Evolutionary conservation across 2,113 vertebrate genomes (phyloP), one percentile per base, ranked within the genome.

Genomic region (Scomber colias): DNA sequence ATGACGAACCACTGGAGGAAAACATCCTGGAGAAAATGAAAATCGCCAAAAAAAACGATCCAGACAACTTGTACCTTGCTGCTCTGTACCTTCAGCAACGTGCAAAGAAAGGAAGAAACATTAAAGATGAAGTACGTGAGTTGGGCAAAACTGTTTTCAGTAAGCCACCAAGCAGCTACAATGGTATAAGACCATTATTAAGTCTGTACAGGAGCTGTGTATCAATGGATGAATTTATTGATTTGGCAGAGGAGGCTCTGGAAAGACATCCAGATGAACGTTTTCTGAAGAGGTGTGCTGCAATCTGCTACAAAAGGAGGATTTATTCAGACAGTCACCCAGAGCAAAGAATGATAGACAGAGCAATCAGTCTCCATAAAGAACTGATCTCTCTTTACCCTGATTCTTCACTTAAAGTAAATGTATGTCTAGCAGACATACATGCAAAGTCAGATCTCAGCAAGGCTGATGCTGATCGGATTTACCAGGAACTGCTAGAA

Each of bases 21-120:
- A 72, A 78, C 2, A 2, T 72, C 14, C 19, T 82, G 7, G 21
- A 85, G 68, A 69, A 84, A 17, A 21, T 90, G 30, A 72, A 55
- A 55, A 5, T 31, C 0, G 88, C 91, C 10, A 72, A 49, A 2
- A 68, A 84, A 56, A 19, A 75, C 1, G 89, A 91, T 73, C 83
- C 85, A 30, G 77, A 86, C 10, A 86, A 89, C 65, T 9, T 85
- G 62, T 86, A 80, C 49, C 67, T 27, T 91, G 81, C 84, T 19
- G 56, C 10, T 11, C 0, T 21, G 0, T 72, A 83, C 57, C 83
- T 91, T 2, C 1, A 35, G 31, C 0, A 6, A 35, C 6, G 31
- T 35, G 31, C 31, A 35, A 35, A 35, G 31, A 35, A 3, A 35
- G 31, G 4, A 6, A 35, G 31, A 35, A 35, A 35, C 4, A 35